A percentile compares a stretch with the other conserved stretches of the same genome.
These are phyloP conservation scores for Mormyrops attenuatus DNA, from an alignment of 2,797 vertebrate genomes.

Conservation along the genomic window DNA sequence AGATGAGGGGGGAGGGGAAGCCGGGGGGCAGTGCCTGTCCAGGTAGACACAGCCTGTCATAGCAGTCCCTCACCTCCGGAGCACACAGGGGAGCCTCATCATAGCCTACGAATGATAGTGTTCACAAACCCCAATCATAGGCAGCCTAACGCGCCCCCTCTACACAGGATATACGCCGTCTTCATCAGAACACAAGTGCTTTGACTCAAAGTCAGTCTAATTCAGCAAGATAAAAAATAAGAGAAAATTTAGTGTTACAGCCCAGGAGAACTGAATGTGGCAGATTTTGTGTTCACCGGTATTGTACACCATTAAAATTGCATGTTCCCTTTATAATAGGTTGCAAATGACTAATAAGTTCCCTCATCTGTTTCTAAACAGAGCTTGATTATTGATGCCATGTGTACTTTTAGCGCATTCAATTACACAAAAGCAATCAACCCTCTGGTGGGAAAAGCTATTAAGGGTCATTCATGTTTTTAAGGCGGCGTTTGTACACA, in stretches of 20 bases:
- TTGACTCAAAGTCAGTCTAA: neutral
- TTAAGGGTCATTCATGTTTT: conserved; percentile 30
- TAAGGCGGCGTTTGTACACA: conserved; percentile 62
- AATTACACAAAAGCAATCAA: conserved; percentile 69
- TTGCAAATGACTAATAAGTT: conserved; percentile 72
- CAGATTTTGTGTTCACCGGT: conserved; percentile 28
- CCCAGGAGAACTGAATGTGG: neutral
- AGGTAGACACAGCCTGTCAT: conserved; percentile 85
- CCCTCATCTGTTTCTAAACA: conserved; percentile 66
- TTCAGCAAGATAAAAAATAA: neutral
- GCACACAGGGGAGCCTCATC: conserved; percentile 82
- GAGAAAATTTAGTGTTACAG: neutral
- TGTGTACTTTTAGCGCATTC: conserved; percentile 63
- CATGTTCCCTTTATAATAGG: conserved; percentile 61
- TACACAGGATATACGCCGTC: neutral
- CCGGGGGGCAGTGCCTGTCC: conserved; percentile 87
- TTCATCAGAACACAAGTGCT: neutral
- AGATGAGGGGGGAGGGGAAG: conserved; percentile 91
- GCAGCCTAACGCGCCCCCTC: neutral
- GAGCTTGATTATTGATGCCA: conserved; percentile 67
- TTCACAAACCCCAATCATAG: neutral
- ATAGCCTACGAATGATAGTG: conserved; percentile 12
- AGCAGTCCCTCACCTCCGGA: conserved; percentile 82
- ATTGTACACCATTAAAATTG: neutral
- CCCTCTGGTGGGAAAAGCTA: neutral